A percentile compares a stretch with the other conserved stretches of the same genome.
Conservation (phyloP, 92 coral and sea anemone genomes). For the Porites lobata region DNA sequence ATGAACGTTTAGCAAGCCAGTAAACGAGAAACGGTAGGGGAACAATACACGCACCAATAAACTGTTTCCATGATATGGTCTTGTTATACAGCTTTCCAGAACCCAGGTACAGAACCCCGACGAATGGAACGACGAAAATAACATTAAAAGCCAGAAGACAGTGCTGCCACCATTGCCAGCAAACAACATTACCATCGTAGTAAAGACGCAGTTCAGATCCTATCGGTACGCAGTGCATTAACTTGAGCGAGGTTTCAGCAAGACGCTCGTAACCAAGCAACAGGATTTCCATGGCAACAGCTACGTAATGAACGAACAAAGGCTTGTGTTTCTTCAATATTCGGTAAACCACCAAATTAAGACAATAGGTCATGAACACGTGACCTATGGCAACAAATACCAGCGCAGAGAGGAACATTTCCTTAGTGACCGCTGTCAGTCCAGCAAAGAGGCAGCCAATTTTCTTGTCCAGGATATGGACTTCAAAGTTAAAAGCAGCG, state of each 20-base stretch:
- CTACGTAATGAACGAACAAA: conserved; percentile 40
- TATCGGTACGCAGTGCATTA: conserved; percentile 59
- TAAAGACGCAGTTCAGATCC: conserved; percentile 45
- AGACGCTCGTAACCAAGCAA: conserved; percentile 74
- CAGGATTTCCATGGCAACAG: conserved; percentile 66
- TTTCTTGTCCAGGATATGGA: conserved; percentile 39
- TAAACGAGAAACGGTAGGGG: conserved; percentile 64
- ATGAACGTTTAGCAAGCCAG: conserved; percentile 29
- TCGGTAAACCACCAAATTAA: conserved; percentile 35
- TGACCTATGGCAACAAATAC: conserved; percentile 46
- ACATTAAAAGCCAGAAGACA: conserved; percentile 25
- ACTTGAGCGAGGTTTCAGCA: conserved; percentile 61
- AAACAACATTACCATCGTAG: conserved; percentile 59
- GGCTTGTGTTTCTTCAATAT: conserved; percentile 25
- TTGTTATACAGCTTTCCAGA: conserved; percentile 20
- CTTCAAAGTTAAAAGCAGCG: conserved; percentile 56
- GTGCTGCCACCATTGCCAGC: conserved; percentile 82
- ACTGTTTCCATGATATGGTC: conserved; percentile 35
- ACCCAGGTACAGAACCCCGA: no score
- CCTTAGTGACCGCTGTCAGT: conserved; percentile 70
- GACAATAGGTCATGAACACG: conserved; percentile 35
- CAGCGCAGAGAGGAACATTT: conserved; percentile 52
- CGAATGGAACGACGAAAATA: conserved; percentile 37
- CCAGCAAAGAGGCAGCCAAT: conserved; percentile 83
- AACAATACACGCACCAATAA: conserved; percentile 58